Evolutionary conservation across 2,888 invertebrate species (phyloP), one percentile per base, ranked within the genome.

Genomic region (Tridacna crocea): DNA sequence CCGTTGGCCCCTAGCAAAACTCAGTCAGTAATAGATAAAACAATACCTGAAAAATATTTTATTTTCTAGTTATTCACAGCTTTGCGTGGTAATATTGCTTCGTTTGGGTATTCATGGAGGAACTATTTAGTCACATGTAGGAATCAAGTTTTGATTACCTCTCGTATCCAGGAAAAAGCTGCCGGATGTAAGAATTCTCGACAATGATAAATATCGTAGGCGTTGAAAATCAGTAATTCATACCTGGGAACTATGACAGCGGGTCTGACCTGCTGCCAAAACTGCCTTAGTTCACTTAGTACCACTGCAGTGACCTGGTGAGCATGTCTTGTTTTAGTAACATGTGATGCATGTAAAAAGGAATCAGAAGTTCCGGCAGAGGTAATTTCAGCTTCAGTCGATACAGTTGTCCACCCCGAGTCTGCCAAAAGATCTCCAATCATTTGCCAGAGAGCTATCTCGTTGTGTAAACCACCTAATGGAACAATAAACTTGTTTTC

Each of bases 371-470:
- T 85, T 3, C 91, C 91, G 60, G 88, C 24, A 17, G 88, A 72
- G 19, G 89, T 83, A 63, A 91, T 82, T 13, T 74, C 84, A n/a
- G 92, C 88, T 61, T 61, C n/a, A 17, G 72, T 76, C 12, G 90
- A 22, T 8, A 82, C 84, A 13, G 24, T 15, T 48, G 85, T 87
- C 92, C 91, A 92, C 3, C 91, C 92, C 84, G 87, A 89, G 46
- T 80, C 88, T 27, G 88, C 66, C 11, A 92, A 77, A 61, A 83
- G 78, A 63, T 80, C 75, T 12, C 91, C 91, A 22, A 91, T 58
- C 2, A 87, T 78, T 70, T 83, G 88, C 77, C 90, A 75, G 19
- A 85, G 79, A 15, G 90, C 89, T 85, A 91, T 89, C 72, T 92
- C 91, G 65, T 88, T 91, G 76, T 93, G 91, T 63, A 92, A n/a